Percentiles rank a stretch among this genome's conserved stretches.
Evolutionary conservation across 2,797 vertebrate species (phyloP).

Genomic region (Pseudotriccus pelzelni): DNA sequence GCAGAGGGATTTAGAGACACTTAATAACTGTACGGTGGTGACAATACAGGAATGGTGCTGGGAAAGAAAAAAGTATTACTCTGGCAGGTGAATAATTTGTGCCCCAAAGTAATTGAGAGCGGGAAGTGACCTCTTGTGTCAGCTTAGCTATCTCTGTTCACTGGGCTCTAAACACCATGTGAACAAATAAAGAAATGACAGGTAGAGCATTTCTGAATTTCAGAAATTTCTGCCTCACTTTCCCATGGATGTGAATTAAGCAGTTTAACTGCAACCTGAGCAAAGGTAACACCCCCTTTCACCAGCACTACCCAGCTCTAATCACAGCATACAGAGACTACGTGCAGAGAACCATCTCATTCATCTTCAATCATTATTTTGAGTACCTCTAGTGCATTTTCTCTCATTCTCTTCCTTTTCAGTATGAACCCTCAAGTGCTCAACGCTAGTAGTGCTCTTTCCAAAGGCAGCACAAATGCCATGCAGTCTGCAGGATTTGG

Average conservation of each 20-base stretch:
- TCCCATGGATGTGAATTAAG: background rate
- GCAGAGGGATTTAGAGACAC: background rate
- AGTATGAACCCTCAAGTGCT: background rate
- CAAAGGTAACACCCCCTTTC: background rate
- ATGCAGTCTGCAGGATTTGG: background rate
- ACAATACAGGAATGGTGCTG: background rate
- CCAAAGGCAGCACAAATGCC: background rate
- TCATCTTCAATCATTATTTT: background rate
- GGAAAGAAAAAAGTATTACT: background rate
- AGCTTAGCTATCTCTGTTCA: background rate
- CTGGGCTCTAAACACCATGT: background rate
- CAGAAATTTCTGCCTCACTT: background rate
- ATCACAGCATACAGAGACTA: background rate
- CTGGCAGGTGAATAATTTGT: constrained; percentile 23
- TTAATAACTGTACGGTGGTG: constrained; percentile 18
- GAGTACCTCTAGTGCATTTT: background rate
- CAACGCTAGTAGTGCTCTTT: background rate
- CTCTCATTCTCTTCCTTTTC: background rate
- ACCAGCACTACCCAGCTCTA: background rate
- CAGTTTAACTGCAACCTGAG: background rate
- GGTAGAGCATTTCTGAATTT: background rate
- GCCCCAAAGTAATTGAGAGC: background rate
- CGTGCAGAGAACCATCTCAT: background rate
- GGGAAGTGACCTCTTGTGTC: constrained; percentile 19
- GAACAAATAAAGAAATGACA: background rate